Evolutionary conservation across 2,888 invertebrate species (phyloP), one percentile per base, ranked within the genome.

Genomic region (Rhogogaster chlorosoma): DNA sequence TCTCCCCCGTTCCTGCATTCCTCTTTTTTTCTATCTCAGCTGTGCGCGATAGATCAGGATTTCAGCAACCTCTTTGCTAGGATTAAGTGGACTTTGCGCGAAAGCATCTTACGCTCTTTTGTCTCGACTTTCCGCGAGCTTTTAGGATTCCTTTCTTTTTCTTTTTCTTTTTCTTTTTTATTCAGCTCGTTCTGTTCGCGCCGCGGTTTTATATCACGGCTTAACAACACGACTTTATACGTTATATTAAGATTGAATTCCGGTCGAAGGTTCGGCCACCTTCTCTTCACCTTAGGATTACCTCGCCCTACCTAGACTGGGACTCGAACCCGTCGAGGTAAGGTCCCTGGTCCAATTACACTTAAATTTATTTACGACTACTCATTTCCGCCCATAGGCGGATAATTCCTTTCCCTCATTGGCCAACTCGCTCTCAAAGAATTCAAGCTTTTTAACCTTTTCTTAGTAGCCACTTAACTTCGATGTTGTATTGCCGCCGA

Each of bases 361-460:
- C 83, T 83, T 70, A 83, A 83, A 70, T 83, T 67, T 83, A 83
- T 83, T 83, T 83, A 83, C 83, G 83, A 67, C 83, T 83, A 36
- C 64, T 80, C 57, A 80, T 83, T 83, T 83, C 67, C 83, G 29
- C 67, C 83, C 32, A 61, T 67, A 67, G 83, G 67, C 45, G 67
- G 83, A 83, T 83, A 67, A 83, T 67, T 83, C 83, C 61, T 29
- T 49, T 15, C 29, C 75, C 75, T 75, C 75, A 42, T 75, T 42
- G 75, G 75, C 45, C 45, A 9, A 77, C 26, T 38, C 53, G 18
- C 32, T 26, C 4, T 53, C 77, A 15, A 32, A 77, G 77, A 77
- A 77, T 53, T 77, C 49, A 26, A 18, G 53, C 45, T 77, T 49
- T 32, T 77, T 49, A 77, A 77, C 45, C 45, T 49, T 53, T 77